Base-by-base conservation (phyloP, 2,797 vertebrate species). In the Myotis myotis region DNA sequence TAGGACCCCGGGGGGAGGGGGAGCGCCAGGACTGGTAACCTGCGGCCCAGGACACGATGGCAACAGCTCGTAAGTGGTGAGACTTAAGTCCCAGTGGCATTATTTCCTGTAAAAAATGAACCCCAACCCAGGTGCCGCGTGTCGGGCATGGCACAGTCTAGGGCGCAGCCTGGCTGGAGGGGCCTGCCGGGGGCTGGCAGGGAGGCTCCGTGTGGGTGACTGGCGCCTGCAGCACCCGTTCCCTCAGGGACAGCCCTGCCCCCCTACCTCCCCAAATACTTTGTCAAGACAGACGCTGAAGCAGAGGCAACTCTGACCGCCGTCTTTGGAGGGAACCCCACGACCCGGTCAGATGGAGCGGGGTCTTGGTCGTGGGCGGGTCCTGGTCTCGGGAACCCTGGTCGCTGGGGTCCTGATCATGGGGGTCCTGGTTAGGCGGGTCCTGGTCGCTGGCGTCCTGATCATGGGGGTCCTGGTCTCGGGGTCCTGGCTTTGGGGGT, bases 281-380 rank as follows among this genome's bases (percentile, higher is more conserved):
- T 82, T 68, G 64, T 95, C 47, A 47, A 28, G n/a, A 53, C 25
- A 86, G 60, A 88, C 47, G 8, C 22, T 71, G n/a, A 51, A 64
- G 91, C 70, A 93, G 94, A 85, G 83, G 75, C 83, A 93, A 90
- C 87, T 88, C 47, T 95, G 94, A 93, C 93, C 87, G 8, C 93
- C 92, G n/a, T 95, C 87, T 96, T 96, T 96, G 96, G 95, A 82
- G 13, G 87, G 49, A 87, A 87, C 47, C 76, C 93, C 64, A 53
- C 74, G 72, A 87, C 84, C 93, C 82, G 87, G 60, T 47, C 74
- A 70, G 41, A 68, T 30, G n/a, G n/a, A 33, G 71, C 2, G 11
- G 44, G 44, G 44, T 38, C 38, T 6, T 38, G 38, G 38, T 38
- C 38, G 5, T 30, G n/a, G 41, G 41, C n/a, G 41, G 1, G 41